A percentile compares a stretch with the other conserved stretches of the same genome.
Evolutionary conservation across 2,888 invertebrate genomes (phyloP).

Genomic region (Tenthredo amoena): DNA sequence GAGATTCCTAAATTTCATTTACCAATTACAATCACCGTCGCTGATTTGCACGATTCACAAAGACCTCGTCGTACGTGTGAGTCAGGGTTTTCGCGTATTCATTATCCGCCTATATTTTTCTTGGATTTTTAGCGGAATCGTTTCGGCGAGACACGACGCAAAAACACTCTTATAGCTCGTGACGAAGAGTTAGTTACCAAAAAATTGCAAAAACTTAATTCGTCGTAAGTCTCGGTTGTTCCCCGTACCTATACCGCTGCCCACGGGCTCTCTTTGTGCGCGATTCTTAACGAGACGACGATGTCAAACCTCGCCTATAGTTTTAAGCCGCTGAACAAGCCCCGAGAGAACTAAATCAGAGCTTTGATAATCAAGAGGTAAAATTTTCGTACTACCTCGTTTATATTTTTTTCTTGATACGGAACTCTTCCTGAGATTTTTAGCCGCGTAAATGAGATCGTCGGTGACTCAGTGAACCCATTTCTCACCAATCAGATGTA

Average conservation of each 20-base stretch:
- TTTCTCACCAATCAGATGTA: conserved; percentile 79
- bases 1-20: conserved; percentile 6
- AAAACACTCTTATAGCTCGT: background rate
- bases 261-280: background rate
- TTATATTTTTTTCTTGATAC: background rate
- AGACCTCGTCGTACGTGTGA: background rate
- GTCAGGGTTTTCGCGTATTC: background rate
- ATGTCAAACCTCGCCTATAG: background rate
- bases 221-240: background rate
- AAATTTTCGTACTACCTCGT: background rate
- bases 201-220: background rate
- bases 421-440: background rate
- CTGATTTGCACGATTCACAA: background rate
- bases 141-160: background rate
- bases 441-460: background rate
- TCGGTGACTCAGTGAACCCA: conserved; percentile 1
- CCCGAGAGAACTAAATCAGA: background rate
- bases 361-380: conserved; percentile 8
- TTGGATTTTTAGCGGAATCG: background rate
- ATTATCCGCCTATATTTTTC: background rate
- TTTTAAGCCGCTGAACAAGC: background rate
- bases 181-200: background rate
- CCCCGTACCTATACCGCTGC: background rate
- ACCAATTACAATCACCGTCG: conserved; percentile 28
- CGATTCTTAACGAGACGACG: conserved; percentile 20